Evolutionary conservation across 2,888 invertebrate genomes (phyloP), one percentile per base, ranked within the genome.

Genomic region (Syritta pipiens): DNA sequence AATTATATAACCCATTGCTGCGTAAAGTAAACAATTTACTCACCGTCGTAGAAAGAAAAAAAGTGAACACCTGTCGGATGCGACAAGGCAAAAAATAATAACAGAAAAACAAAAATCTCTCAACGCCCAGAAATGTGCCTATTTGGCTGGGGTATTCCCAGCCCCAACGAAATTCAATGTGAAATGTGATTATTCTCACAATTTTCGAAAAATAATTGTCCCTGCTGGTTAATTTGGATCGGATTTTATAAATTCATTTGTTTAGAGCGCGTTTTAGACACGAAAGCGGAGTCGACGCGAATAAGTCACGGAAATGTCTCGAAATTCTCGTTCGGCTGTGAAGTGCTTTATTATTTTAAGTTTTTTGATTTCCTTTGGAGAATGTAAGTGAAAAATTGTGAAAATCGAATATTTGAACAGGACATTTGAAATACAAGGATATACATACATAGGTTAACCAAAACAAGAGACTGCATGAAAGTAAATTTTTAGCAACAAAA

Each of bases 111-210:
- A n/a, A 4, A n/a, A 32, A n/a, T 32, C n/a, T 37, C 17, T 37
- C 46, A 26, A 12, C 3, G 26, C 35, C 12, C 9, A 42, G 10
- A 20, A 20, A 14, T 17, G 20, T 17, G n/a, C 22, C 37, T 40
- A n/a, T 32, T 32, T 32, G n/a, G 30, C 22, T 30, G 6, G 74
- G 75, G 55, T 62, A 49, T 75, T 55, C 55, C 75, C 68, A 68
- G 10, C 32, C 59, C 22, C 7, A 40, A 28, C n/a, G 17, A 37
- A 55, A 42, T 68, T 75, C 68, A 75, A 68, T 68, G 75, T 57
- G 68, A 68, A 68, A 68, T 28, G 12, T 42, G 30, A 60, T 60
- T 67, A 35, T 53, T 74, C 32, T 53, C 53, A 60, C 53, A 46
- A 24, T 65, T 65, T 51, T 35, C 28, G 28, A 53, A 28, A 53